Base-by-base conservation (phyloP, 1,140 invertebrate genomes). In the Hesperophylax magnus region DNA sequence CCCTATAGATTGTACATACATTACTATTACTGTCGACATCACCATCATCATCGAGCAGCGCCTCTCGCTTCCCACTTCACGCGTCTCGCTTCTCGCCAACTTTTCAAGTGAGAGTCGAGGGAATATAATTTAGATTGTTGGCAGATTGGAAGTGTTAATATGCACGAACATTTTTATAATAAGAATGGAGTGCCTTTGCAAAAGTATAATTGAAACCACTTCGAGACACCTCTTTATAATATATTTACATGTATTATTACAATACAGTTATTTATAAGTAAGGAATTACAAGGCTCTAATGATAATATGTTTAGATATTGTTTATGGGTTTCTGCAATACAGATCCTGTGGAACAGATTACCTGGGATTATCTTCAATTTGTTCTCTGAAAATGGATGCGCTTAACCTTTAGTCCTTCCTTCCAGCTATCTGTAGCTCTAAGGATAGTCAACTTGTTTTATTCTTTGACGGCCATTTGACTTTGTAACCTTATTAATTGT, bases 161-260 rank as follows among this genome's bases (percentile, higher is more conserved):
- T 52, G 53, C 52, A 56, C 24, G 34, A 52, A 47, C 18, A 74
- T 24, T 27, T 74, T 53, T 74, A 74, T 27, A 71, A 56, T 78
- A 69, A 69, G 65, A 78, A 56, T 72, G 78, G 78, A 79, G 78
- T 79, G 78, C 78, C 78, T 79, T 79, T 74, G 53, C 78, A 56
- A 72, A 61, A 79, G 52, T 79, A 79, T 79, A 79, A 74, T 79
- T 52, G 27, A 72, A 56, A 61, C 78, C 78, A 79, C 78, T 79
- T 34, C 22, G 27, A 52, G 58, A 60, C 53, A 17, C 78, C 54
- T 74, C 27, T 22, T 39, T 74, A 47, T 79, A 47, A 14, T 47
- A 58, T 60, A 47, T 78, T 15, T 61, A 78, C 53, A 39, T 69
- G 65, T 39, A 69, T 69, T 69, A 65, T n/a, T 69, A 18, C n/a